These are phyloP conservation scores for Apamea crenata DNA, from an alignment of 2,888 invertebrate genomes.

Conservation along the genomic window DNA sequence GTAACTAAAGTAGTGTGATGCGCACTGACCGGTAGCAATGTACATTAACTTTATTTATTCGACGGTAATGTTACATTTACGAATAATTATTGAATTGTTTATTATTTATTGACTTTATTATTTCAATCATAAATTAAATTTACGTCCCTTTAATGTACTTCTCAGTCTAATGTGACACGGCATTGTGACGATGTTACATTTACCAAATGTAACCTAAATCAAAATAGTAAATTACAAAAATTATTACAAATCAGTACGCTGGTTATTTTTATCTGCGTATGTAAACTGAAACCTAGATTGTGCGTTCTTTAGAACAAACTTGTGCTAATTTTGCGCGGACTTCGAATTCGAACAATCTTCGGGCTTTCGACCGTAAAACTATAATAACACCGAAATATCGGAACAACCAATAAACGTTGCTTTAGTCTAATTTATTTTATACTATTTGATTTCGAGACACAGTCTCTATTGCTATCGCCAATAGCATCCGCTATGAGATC, in stretches of 20 bases:
- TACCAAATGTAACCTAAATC: conserved; percentile 38
- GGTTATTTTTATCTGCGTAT: conserved; percentile 34
- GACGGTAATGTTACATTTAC: conserved; percentile 61
- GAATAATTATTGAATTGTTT: conserved; percentile 61
- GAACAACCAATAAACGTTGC: conserved; percentile 68
- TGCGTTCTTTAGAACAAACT: conserved; percentile 61
- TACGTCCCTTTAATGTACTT: conserved; percentile 65
- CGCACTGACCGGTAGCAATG: conserved; percentile 60
- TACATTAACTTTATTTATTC: conserved; percentile 42
- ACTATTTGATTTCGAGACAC: conserved; percentile 64
- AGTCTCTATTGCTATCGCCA: conserved; percentile 64
- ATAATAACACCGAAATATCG: conserved; percentile 71
- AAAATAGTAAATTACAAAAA: conserved; percentile 26
- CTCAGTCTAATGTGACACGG: conserved; percentile 68
- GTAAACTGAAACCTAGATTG: conserved; percentile 55
- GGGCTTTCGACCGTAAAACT: conserved; percentile 67
- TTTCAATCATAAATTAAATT: conserved; percentile 65
- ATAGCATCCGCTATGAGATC: conserved; percentile 58
- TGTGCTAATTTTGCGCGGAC: conserved; percentile 66
- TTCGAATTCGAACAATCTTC: conserved; percentile 59
- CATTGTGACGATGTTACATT: conserved; percentile 53
- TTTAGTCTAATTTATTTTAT: conserved; percentile 64
- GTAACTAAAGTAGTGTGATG: conserved; percentile 62
- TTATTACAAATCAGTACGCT: conserved; percentile 54
- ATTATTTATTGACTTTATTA: conserved; percentile 59